A percentile compares a stretch with the other conserved stretches of the same genome.
These are phyloP conservation scores for Dicrurus megarhynchus DNA, from an alignment of 2,113 vertebrate genomes.

Conservation along the genomic window DNA sequence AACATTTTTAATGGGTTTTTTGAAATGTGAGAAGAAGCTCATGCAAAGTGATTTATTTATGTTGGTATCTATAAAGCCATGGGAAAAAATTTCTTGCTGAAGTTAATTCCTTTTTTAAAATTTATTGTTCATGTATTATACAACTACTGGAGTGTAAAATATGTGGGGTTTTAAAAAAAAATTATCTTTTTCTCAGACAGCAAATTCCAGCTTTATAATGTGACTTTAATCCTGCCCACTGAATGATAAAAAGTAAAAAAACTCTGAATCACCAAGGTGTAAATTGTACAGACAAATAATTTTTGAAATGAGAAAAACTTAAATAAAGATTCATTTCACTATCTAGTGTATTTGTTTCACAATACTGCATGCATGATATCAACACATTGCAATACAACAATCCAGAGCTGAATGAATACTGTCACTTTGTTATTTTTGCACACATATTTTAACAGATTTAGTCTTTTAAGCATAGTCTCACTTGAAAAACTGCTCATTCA, in stretches of 20 bases:
- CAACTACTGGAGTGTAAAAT: constrained; percentile 17
- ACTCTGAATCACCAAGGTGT: not conserved
- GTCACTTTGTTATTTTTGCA: not conserved
- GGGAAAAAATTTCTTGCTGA: not conserved
- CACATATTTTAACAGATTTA: not conserved
- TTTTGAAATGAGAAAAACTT: not conserved
- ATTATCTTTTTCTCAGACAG: not conserved
- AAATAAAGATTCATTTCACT: not conserved
- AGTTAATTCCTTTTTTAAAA: not conserved
- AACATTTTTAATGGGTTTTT: not conserved
- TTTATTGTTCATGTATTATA: not conserved
- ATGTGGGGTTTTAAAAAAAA: fast-evolving
- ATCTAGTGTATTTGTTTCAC: not conserved
- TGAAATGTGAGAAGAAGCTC: not conserved
- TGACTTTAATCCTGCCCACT: not conserved
- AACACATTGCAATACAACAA: not conserved
- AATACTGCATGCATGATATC: not conserved
- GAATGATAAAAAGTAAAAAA: not conserved
- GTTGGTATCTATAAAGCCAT: not conserved
- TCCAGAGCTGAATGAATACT: not conserved
- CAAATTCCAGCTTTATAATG: not conserved
- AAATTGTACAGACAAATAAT: not conserved
- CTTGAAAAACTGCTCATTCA: not conserved
- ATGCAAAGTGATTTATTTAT: not conserved
- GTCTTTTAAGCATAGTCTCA: not conserved